Conservation (phyloP, 2,888 invertebrate genomes). For the Calameuta pallipes region DNA sequence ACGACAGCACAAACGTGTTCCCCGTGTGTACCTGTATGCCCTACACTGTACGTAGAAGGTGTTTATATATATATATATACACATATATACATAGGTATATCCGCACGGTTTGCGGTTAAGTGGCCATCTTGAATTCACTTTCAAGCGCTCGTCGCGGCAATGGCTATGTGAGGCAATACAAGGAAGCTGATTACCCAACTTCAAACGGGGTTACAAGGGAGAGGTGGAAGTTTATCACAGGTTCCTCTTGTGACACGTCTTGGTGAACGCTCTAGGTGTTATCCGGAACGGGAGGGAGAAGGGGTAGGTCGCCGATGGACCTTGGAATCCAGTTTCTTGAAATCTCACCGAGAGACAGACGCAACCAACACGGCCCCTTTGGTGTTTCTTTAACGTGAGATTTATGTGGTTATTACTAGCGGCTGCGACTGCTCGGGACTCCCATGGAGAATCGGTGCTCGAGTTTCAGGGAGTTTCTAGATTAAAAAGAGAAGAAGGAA, state of each 20-base stretch:
- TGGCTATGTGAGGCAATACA: constrained; percentile 48
- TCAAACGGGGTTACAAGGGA: background rate
- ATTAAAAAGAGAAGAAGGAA: background rate
- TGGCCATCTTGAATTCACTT: constrained; percentile 59
- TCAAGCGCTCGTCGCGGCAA: constrained; percentile 39
- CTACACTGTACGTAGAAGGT: background rate
- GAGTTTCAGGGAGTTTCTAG: background rate
- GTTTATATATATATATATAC: no score
- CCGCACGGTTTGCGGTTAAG: constrained; percentile 19
- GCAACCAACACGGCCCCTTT: background rate
- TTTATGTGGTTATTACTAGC: background rate
- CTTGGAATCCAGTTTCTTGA: background rate
- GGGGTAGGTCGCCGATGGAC: background rate
- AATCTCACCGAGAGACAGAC: background rate
- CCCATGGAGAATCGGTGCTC: background rate
- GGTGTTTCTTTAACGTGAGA: background rate
- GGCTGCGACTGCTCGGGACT: background rate
- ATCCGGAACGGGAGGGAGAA: background rate
- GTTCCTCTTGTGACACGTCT: background rate
- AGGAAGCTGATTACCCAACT: constrained; percentile 61
- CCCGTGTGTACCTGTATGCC: background rate
- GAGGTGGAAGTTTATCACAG: background rate
- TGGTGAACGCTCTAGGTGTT: background rate
- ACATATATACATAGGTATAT: background rate
- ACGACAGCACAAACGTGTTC: constrained; percentile 18